Base-by-base conservation (phyloP, 2,797 vertebrate genomes). In the Ptychobarbus kaznakovi region DNA sequence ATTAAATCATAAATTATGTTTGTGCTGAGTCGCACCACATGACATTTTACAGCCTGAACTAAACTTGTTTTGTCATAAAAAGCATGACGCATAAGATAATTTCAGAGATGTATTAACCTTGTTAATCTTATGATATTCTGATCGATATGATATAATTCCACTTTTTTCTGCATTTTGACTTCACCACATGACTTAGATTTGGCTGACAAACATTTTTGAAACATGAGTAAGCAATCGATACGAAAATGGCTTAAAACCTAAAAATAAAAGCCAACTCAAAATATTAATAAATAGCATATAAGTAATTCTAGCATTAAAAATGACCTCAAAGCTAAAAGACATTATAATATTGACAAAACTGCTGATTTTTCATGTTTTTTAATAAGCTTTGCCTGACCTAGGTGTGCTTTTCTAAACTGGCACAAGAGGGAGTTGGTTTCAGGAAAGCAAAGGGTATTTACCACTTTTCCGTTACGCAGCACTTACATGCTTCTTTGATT, bases 401-500 rank as follows among this genome's bases (percentile, higher is more conserved):
- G 76, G 40, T 40, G 85, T 73, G 78, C 40, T 28, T 66, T 81
- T 83, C 72, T 81, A 65, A 38, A 70, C 35, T 75, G n/a, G 51
- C 72, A 32, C 53, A 86, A 84, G 32, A 61, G 35, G 76, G 16
- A 72, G 70, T 38, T 73, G 20, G 77, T 83, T 82, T 35, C 46
- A 72, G 66, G 38, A 83, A 77, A 84, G 77, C 53, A 74, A 84
- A 46, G 42, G 79, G 80, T 82, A 84, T 88, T 90, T 85, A 75
- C 63, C 76, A 82, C 76, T 87, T 87, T 84, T 85, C 85, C 44
- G 84, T 80, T 73, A 85, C 68, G 82, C 86, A 88, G 86, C 87
- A 86, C 75, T 90, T 86, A 86, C 83, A 88, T 87, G 87, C 87
- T 86, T 90, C 88, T 86, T 86, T 88, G 88, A 86, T 81, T 80